phyloP scores from a whole-genome alignment of 2,888 invertebrate species.

The Orchestes rusci region DNA sequence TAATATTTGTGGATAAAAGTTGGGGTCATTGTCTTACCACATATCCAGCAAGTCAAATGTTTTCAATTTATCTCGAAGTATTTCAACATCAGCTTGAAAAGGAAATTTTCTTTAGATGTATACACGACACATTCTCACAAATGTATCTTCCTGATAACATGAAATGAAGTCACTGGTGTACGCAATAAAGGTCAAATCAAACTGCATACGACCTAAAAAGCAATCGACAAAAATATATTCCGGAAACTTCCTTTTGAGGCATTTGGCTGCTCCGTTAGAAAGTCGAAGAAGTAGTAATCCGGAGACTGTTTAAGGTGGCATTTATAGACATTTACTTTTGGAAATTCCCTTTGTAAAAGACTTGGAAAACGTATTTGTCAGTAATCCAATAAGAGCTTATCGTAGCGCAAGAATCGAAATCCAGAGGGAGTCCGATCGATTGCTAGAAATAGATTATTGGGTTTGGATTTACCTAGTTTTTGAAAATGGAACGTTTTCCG shows the following conservation, averaged over 20 bases:
- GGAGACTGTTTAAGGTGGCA: constrained; percentile 26
- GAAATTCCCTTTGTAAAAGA: constrained; percentile 34
- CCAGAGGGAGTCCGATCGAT: constrained; percentile 20
- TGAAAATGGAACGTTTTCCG: background rate
- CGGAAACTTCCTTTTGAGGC: constrained; percentile 18
- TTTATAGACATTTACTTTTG: constrained; percentile 34
- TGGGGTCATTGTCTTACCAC: too few species aligned
- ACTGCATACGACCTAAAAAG: too few species aligned
- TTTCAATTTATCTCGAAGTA: too few species aligned
- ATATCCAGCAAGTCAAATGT: too few species aligned
- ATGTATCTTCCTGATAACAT: too few species aligned
- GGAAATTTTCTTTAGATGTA: too few species aligned
- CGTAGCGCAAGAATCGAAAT: constrained; percentile 32
- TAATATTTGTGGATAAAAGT: too few species aligned
- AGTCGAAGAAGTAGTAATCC: constrained; percentile 16
- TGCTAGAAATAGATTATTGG: constrained; percentile 19
- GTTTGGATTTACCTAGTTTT: constrained; percentile 22
- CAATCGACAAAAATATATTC: too few species aligned
- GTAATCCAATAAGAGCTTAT: constrained; percentile 38
- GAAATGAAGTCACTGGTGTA: too few species aligned
- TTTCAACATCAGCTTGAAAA: too few species aligned
- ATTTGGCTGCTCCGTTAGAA: constrained; percentile 14
- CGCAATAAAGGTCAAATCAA: too few species aligned
- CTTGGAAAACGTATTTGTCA: constrained; percentile 34
- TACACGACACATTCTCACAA: too few species aligned